These are phyloP conservation scores for Brenthis hecate DNA, from an alignment of 2,888 invertebrate species.

Conservation along the genomic window DNA sequence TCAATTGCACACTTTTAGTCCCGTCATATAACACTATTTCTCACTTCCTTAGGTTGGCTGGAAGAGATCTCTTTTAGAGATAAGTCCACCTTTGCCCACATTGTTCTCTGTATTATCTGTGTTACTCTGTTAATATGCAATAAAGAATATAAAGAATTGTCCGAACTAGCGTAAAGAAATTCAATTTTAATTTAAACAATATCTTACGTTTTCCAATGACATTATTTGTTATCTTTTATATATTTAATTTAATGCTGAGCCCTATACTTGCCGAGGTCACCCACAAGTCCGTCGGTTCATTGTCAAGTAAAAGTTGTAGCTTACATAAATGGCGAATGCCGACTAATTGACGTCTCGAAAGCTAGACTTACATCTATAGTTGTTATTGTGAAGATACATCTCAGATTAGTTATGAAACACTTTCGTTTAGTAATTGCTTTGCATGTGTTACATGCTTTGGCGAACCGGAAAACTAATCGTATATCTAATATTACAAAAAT, in stretches of 20 bases:
- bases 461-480: conserved; percentile 14
- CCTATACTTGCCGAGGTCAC: conserved; percentile 50
- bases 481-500: background rate
- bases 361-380: conserved; percentile 32
- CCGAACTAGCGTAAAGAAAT: too few species aligned
- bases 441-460: conserved; percentile 21
- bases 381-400: conserved; percentile 32
- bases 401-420: conserved; percentile 36
- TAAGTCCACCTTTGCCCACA: too few species aligned
- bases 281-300: conserved; percentile 51
- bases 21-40: too few species aligned
- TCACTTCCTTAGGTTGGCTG: too few species aligned
- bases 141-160: too few species aligned
- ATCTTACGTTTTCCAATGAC: background rate
- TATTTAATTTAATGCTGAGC: too few species aligned
- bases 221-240: too few species aligned
- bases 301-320: conserved; percentile 65
- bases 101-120: too few species aligned
- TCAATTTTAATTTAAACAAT: too few species aligned
- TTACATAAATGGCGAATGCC: conserved; percentile 29
- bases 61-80: too few species aligned
- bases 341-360: conserved; percentile 39
- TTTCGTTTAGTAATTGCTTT: conserved; percentile 29
- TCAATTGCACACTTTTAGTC: too few species aligned
- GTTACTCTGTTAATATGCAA: too few species aligned